Base-by-base conservation (phyloP, 1,140 invertebrate species). In the Streblospio benedicti region DNA sequence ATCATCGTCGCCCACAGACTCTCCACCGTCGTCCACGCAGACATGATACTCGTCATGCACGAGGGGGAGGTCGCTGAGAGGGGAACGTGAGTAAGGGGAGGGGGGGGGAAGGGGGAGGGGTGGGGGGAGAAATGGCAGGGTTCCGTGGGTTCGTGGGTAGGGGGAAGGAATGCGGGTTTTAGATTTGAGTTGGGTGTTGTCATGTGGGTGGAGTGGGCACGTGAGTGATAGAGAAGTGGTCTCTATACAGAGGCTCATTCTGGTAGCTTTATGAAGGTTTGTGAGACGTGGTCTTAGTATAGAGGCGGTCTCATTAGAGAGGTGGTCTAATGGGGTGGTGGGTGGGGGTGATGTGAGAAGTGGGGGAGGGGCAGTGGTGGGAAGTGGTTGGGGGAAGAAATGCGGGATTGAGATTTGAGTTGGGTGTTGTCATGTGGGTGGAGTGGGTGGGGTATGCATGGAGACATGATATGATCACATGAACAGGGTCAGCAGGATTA, bases 11-110 rank as follows among this genome's bases (percentile, higher is more conserved):
- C 93, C 1, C 93, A 97, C 76, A 67, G 81, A 28, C 77, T 97
- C 23, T 95, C 92, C 0, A 97, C 93, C 0, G 85, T 97, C 61
- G 90, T 94, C 65, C 87, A 94, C 73, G 91, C 91, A 0, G 89
- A 97, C 78, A 87, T 91, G 75, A 97, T 97, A 64, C 76, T 95
- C 1, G 93, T 96, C 0, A 75, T 97, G 4, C 85, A 87, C 69
- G 87, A 94, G 0, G 93, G 93, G 12, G 84, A 86, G 74, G 91
- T 97, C 64, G 83, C 90, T n/a, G 93, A 97, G 76, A 80, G 88
- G 33, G 93, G 93, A 75, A 88, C 82, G 86, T 87, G 76, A 81
- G 82, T 80, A 52, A 49, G 45, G 23, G 20, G 3, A 25, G 27
- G 1, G 28, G 6, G 16, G 32, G 4, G 5, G 33, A 57, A 44